These are phyloP conservation scores for Anarrhichthys ocellatus DNA, from an alignment of 2,113 vertebrate genomes.

Conservation along the genomic window DNA sequence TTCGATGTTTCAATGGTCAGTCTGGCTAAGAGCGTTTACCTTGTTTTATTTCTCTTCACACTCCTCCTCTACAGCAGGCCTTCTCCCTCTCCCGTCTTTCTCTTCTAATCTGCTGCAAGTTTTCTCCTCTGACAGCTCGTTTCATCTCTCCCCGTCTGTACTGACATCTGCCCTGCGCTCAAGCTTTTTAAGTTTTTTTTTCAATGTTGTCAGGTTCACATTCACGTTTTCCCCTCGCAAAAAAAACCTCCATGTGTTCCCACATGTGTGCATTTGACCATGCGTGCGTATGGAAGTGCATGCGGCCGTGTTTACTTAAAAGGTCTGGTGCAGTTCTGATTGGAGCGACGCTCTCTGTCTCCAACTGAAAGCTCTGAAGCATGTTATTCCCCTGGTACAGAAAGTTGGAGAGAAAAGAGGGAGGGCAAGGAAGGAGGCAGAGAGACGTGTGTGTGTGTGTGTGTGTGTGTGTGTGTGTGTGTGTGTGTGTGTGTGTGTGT, in stretches of 20 bases:
- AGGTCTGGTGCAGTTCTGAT: conserved; percentile 70
- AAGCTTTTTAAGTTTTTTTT: conserved; percentile 33
- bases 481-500: conserved; percentile 1
- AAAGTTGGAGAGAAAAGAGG: conserved; percentile 67
- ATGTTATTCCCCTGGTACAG: conserved; percentile 68
- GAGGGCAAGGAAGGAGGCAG: conserved; percentile 21
- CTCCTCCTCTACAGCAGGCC: conserved; percentile 35
- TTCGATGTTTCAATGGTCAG: conserved; percentile 27
- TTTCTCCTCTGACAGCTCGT: conserved; percentile 66
- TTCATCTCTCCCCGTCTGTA: conserved; percentile 60
- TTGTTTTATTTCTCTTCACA: conserved; percentile 50
- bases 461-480: conserved; percentile 7
- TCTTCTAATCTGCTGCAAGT: conserved; percentile 67
- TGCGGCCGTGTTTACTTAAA: conserved; percentile 63
- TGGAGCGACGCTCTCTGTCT: conserved; percentile 62
- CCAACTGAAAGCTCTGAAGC: conserved; percentile 72
- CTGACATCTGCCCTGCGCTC: conserved; percentile 49
- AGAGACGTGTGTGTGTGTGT: not conserved
- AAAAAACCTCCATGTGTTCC: not conserved
- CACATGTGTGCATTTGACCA: conserved; percentile 7
- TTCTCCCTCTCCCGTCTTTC: conserved; percentile 42
- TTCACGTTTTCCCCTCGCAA: not conserved
- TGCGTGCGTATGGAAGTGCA: not conserved
- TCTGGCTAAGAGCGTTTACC: conserved; percentile 42
- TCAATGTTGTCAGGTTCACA: not conserved